phyloP scores from a whole-genome alignment of 2,113 vertebrate species.

The Laticauda colubrina region DNA sequence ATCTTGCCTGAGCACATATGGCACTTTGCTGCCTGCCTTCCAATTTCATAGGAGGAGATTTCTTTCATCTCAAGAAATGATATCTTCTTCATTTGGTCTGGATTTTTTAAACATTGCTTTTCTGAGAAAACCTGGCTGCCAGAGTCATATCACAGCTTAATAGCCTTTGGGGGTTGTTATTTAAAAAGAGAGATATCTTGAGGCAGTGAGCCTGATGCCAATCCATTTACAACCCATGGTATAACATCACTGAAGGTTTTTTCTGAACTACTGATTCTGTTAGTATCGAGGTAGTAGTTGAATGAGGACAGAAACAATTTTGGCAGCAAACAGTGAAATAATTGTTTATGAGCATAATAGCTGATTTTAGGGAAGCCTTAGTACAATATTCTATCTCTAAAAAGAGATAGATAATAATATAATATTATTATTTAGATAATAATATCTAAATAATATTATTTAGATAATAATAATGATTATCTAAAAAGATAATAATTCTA shows the following conservation, averaged over 20 bases:
- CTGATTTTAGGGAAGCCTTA: neutral
- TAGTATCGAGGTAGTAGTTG: neutral
- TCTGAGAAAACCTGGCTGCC: neutral
- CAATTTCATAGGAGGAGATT: neutral
- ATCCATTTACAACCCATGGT: neutral
- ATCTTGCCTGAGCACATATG: neutral
- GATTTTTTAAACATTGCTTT: neutral
- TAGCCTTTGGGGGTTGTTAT: neutral
- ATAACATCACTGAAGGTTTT: neutral
- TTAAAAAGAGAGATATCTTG: neutral
- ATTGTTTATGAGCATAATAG: neutral
- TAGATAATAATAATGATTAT: neutral
- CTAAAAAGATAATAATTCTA: neutral
- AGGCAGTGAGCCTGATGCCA: neutral
- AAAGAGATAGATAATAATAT: neutral
- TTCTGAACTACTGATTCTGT: neutral
- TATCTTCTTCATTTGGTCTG: neutral
- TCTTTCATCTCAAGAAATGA: neutral
- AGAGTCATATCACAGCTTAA: neutral
- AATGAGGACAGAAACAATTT: neutral
- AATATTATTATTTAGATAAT: too few species aligned
- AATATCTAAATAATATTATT: too few species aligned
- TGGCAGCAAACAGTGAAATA: neutral
- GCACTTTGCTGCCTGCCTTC: neutral
- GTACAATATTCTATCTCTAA: neutral